Evolutionary conservation across 37 sponge, comb jelly and placozoan genomes (phyloP).

Genomic region (Tethya wilhelma): DNA sequence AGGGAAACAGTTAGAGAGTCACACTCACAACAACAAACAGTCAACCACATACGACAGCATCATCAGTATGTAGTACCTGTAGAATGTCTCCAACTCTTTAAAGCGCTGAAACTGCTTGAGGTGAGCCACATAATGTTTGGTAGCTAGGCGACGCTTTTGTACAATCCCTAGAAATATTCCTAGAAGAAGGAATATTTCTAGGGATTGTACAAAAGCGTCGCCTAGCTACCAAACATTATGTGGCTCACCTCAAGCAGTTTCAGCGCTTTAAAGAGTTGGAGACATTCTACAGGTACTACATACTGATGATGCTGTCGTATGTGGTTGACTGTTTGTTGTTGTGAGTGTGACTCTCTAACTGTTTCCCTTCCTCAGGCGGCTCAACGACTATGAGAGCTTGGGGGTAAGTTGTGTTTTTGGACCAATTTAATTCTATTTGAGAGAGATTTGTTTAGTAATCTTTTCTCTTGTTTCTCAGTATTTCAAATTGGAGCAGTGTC

Average conservation of each 20-base stretch:
- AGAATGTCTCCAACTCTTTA: constrained; percentile 41
- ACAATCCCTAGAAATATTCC: constrained; percentile 29
- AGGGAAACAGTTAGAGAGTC: neutral
- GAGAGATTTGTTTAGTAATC: neutral
- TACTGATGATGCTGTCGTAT: neutral
- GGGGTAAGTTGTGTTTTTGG: constrained; percentile 14
- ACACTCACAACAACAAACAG: neutral
- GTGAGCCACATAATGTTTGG: constrained; percentile 50
- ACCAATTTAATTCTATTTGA: neutral
- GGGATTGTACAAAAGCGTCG: constrained; percentile 24
- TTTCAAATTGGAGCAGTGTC: neutral
- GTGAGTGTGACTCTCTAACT: neutral
- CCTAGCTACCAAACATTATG: constrained; percentile 54
- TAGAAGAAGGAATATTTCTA: too few species aligned
- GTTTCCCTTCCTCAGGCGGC: neutral
- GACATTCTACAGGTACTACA: constrained; percentile 37
- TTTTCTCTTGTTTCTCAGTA: neutral
- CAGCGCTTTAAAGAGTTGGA: constrained; percentile 50
- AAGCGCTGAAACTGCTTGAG: constrained; percentile 60
- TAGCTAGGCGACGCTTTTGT: constrained; percentile 33
- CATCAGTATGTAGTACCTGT: too few species aligned
- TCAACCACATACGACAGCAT: neutral
- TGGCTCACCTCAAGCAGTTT: constrained; percentile 59
- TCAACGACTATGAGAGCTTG: constrained; percentile 5
- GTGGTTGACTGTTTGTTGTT: neutral